These are phyloP conservation scores for Megaceryle torquata DNA, from an alignment of 2,113 vertebrate genomes.

Conservation along the genomic window DNA sequence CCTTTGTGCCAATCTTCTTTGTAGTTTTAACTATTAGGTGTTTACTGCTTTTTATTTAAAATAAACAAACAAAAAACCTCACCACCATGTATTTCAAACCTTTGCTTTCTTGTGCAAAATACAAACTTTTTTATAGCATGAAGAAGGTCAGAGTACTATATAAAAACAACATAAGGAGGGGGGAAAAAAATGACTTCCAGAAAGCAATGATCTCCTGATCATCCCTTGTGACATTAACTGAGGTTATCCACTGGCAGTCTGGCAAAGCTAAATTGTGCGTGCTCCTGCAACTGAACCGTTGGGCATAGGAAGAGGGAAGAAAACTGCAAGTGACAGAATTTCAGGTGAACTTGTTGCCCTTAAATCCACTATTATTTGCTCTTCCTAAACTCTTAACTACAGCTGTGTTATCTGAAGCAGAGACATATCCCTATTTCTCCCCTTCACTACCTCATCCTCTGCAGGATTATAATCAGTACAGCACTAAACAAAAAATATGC, in stretches of 20 bases:
- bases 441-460: neutral
- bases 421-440: neutral
- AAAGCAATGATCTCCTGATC: neutral
- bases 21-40: neutral
- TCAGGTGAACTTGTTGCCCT: neutral
- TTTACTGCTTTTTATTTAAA: neutral
- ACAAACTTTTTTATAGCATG: neutral
- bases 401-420: neutral
- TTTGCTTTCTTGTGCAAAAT: neutral
- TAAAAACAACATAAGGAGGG: neutral
- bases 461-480: neutral
- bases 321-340: neutral
- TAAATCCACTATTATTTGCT: neutral
- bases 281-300: neutral
- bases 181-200: neutral
- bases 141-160: neutral
- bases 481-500: neutral
- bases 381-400: neutral
- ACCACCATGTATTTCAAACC: neutral
- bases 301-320: neutral
- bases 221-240: rapidly evolving
- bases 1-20: neutral
- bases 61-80: neutral
- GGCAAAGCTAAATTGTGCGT: neutral
- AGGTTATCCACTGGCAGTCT: neutral